Base-by-base conservation (phyloP, 2,888 invertebrate genomes). In the Geophilus truncorum region DNA sequence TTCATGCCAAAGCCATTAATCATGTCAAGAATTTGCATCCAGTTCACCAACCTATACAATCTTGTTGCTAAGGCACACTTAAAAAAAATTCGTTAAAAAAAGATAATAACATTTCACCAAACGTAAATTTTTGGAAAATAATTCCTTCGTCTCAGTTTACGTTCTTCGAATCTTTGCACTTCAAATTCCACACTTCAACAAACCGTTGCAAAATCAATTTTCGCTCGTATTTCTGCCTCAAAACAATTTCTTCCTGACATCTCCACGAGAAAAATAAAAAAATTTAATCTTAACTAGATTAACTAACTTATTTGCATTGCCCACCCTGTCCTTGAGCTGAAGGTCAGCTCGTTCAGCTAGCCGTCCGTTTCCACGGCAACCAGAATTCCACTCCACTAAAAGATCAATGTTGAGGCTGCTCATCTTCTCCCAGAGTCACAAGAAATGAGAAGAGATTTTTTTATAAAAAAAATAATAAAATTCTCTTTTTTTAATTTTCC, bases 371-470 rank as follows among this genome's bases (percentile, higher is more conserved):
- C 70, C 28, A 70, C 28, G n/a, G 70, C 70, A 70, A 70, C 70
- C 25, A 70, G 28, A 70, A 70, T 28, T 70, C 70, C 70, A 70
- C 70, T 70, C 28, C 15, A 23, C 70, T 70, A 28, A 70, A 70
- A 70, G 70, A 70, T 70, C 70, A 70, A 70, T 70, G 70, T 70
- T 70, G 70, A 70, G 70, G 28, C 70, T 70, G 70, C 70, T 70
- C 28, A 70, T 70, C 70, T 70, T 70, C n/a, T 70, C 28, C 21
- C 57, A 18, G n/a, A 45, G 70, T 28, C 70, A 28, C 7, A 70
- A 70, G 28, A 25, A 28, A n/a, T n/a, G n/a, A n/a, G n/a, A n/a
- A n/a, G n/a, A n/a, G n/a, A n/a, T n/a, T n/a, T n/a, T n/a, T n/a
- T n/a, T n/a, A n/a, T n/a, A 21, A 25, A 25, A 62, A 62, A 25